Percentiles rank a stretch among this genome's conserved stretches.
Evolutionary conservation across 2,113 vertebrate species (phyloP).

Genomic region (Eonycteris spelaea): DNA sequence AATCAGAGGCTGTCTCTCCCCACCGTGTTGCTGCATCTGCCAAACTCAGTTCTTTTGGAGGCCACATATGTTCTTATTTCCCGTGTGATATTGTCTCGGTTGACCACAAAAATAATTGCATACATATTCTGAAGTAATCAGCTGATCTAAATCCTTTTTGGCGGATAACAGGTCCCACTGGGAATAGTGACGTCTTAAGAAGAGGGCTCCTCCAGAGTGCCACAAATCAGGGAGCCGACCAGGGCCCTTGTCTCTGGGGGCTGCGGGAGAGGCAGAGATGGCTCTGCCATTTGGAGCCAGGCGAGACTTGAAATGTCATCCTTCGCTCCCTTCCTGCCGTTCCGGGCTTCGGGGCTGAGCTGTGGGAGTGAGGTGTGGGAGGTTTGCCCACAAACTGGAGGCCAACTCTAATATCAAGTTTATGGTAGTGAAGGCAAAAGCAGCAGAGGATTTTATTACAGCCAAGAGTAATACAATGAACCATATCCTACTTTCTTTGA

Average conservation of each 20-base stretch:
- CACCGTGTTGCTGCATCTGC: background rate
- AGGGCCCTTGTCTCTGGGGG: background rate
- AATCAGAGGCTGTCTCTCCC: background rate
- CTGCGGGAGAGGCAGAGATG: background rate
- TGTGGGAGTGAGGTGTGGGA: background rate
- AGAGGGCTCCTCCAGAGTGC: background rate
- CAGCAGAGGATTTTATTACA: background rate
- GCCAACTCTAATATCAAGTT: background rate
- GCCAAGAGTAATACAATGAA: background rate
- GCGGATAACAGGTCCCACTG: background rate
- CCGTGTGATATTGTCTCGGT: background rate
- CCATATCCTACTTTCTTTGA: background rate
- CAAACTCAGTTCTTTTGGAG: background rate
- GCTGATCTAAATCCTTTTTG: background rate
- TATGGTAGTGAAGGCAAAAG: background rate
- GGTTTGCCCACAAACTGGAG: background rate
- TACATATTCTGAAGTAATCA: slow-evolving; percentile 17
- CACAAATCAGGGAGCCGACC: background rate
- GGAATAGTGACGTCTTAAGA: background rate
- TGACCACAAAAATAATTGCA: slow-evolving; percentile 40
- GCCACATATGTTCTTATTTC: slow-evolving; percentile 30
- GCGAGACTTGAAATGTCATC: background rate
- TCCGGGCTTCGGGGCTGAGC: background rate
- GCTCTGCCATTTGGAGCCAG: background rate
- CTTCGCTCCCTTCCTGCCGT: background rate